These are phyloP conservation scores for Litoditis marina DNA, from an alignment of 2,888 invertebrate species.

Conservation along the genomic window DNA sequence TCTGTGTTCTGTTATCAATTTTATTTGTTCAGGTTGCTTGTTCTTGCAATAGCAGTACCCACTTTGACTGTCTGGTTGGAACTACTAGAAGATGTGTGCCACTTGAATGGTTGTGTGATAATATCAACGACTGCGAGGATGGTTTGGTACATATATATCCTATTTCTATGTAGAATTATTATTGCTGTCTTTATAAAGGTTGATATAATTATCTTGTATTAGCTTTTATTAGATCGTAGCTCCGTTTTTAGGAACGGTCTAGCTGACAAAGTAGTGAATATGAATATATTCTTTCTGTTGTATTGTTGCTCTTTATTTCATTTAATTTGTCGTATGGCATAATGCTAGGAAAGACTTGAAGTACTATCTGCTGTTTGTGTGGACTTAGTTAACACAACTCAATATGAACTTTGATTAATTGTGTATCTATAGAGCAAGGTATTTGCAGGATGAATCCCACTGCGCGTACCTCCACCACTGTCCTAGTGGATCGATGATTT, in stretches of 20 bases:
- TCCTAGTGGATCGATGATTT: constrained; percentile 17
- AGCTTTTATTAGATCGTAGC: too few species aligned
- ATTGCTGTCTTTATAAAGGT: neutral
- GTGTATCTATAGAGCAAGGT: too few species aligned
- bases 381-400: too few species aligned
- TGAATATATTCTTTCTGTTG: too few species aligned
- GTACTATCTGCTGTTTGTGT: too few species aligned
- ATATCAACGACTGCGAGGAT: constrained; percentile 29
- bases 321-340: too few species aligned
- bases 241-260: too few species aligned
- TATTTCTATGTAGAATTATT: neutral
- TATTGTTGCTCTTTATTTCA: too few species aligned
- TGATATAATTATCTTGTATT: too few species aligned
- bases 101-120: constrained; percentile 41
- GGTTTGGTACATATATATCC: constrained; percentile 14
- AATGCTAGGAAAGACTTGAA: too few species aligned
- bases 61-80: constrained; percentile 9
- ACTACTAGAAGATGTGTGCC: constrained; percentile 30
- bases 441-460: constrained; percentile 26
- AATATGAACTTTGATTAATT: too few species aligned
- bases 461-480: constrained; percentile 36
- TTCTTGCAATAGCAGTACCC: constrained; percentile 3
- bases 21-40: neutral
- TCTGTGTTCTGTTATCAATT: neutral
- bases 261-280: too few species aligned